Conservation (phyloP, 92 coral and sea anemone species). For the Hydrozoanthus gracilis region DNA sequence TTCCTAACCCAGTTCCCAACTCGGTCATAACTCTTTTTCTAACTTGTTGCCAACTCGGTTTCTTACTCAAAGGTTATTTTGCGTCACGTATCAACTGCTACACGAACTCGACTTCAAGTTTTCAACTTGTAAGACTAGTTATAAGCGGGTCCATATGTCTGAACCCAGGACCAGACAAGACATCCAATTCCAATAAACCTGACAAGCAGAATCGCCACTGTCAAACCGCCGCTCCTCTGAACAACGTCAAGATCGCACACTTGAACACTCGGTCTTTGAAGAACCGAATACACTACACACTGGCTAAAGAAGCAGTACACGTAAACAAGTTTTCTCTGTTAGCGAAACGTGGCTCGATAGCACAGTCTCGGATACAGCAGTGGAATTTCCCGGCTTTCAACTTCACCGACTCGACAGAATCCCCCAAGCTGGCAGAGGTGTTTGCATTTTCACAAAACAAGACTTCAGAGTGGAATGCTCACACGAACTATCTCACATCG, state of each 20-base stretch:
- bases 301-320: conserved; percentile 43
- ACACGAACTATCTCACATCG: conserved; percentile 27
- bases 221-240: neutral
- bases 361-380: conserved; percentile 43
- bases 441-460: conserved; percentile 53
- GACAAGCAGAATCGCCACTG: neutral
- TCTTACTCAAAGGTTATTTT: conserved; percentile 54
- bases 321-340: conserved; percentile 46
- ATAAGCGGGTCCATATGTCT: conserved; percentile 42
- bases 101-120: conserved; percentile 51
- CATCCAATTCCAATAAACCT: conserved; percentile 14
- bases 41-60: too few species aligned
- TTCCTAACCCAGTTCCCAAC: too few species aligned
- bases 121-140: conserved; percentile 50
- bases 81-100: conserved; percentile 52
- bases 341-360: conserved; percentile 61
- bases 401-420: conserved; percentile 44
- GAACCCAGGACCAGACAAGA: conserved; percentile 43
- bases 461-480: conserved; percentile 37
- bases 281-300: conserved; percentile 51
- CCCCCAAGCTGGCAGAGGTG: conserved; percentile 52
- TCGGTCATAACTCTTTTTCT: too few species aligned
- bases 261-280: conserved; percentile 57
- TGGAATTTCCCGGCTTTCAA: conserved; percentile 53
- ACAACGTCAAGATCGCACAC: conserved; percentile 53